These are phyloP conservation scores for Scarus forsteni DNA, from an alignment of 2,797 vertebrate species.

Conservation along the genomic window DNA sequence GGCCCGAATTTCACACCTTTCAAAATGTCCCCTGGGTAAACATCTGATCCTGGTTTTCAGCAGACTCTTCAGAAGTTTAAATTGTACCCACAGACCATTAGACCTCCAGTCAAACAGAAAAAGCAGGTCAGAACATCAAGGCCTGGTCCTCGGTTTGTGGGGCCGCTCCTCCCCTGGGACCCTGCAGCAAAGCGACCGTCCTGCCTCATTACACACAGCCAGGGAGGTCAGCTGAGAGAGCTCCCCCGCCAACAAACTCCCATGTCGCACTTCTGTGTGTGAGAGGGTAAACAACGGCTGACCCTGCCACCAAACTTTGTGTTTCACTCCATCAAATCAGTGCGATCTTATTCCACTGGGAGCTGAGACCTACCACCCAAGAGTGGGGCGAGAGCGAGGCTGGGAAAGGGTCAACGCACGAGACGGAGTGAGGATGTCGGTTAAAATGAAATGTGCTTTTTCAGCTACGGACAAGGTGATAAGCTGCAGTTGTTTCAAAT, in stretches of 20 bases:
- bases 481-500: no score
- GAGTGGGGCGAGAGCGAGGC: neutral
- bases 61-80: conserved; percentile 29
- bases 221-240: conserved; percentile 44
- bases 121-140: neutral
- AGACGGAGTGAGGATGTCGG: no score
- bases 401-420: neutral
- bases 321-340: conserved; percentile 25
- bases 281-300: conserved; percentile 31
- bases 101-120: conserved; percentile 45
- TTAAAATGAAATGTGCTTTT: no score
- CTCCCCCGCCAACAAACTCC: conserved; percentile 25
- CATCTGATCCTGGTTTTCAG: conserved; percentile 4
- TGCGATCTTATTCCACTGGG: neutral
- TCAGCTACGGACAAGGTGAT: no score
- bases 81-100: conserved; percentile 45
- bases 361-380: conserved; percentile 25
- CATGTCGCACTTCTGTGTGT: conserved; percentile 24
- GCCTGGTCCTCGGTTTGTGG: neutral
- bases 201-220: conserved; percentile 59
- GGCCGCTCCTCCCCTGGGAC: conserved; percentile 29
- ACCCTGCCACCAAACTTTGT: conserved; percentile 5
- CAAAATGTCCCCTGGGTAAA: conserved; percentile 38
- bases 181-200: conserved; percentile 6
- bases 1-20: conserved; percentile 20